These are phyloP conservation scores for Anoplius nigerrimus DNA, from an alignment of 2,888 invertebrate genomes.

Conservation along the genomic window DNA sequence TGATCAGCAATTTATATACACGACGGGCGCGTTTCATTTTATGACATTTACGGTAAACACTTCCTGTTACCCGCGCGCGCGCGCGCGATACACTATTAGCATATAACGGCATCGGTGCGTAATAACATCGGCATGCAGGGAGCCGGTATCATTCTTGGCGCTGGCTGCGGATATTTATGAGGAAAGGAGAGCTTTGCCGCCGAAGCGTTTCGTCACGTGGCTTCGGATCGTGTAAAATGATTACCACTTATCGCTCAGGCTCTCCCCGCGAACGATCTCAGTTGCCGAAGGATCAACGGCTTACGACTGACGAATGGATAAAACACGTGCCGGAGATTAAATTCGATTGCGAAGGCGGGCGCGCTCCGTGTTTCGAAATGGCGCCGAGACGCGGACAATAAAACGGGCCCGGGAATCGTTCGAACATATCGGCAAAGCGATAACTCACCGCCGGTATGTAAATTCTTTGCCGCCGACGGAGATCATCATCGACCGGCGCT, in stretches of 20 bases:
- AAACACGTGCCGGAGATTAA: constrained; percentile 39
- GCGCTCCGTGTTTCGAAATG: constrained; percentile 6
- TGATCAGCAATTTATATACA: background rate
- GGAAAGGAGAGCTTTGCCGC: constrained; percentile 12
- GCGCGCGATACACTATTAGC: too few species aligned
- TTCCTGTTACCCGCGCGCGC: too few species aligned
- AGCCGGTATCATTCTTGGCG: background rate
- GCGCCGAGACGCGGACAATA: background rate
- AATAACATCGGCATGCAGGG: background rate
- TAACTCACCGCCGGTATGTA: too few species aligned
- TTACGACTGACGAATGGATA: constrained; percentile 41
- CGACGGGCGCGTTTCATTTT: too few species aligned
- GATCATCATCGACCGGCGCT: too few species aligned
- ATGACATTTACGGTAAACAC: too few species aligned
- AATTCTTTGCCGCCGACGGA: too few species aligned
- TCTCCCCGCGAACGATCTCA: constrained; percentile 16
- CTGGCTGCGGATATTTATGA: constrained; percentile 11
- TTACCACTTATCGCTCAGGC: constrained; percentile 28
- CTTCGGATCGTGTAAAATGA: constrained; percentile 39
- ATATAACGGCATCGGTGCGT: background rate
- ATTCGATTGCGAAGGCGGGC: constrained; percentile 6
- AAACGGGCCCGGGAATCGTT: background rate
- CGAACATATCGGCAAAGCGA: too few species aligned
- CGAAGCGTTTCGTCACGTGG: constrained; percentile 34
- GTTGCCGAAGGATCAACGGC: constrained; percentile 36